A percentile compares a stretch with the other conserved stretches of the same genome.
Evolutionary conservation across 2,888 invertebrate genomes (phyloP).

Genomic region (Fragum sueziense): DNA sequence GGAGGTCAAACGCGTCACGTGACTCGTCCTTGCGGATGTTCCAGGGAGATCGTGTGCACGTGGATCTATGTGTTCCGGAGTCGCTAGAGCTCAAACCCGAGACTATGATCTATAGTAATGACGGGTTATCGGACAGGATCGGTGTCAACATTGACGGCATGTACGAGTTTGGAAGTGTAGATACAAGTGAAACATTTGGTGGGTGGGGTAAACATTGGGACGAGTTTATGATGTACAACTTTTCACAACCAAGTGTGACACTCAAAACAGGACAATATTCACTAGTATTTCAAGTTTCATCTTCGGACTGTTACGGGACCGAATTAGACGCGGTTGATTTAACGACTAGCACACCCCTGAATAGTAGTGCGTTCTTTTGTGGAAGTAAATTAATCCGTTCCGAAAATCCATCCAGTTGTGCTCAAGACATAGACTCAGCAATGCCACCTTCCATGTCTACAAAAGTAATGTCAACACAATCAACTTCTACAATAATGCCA

Average conservation of each 20-base stretch:
- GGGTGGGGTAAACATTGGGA: slow-evolving; percentile 50
- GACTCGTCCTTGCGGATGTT: slow-evolving; percentile 28
- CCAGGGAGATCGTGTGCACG: slow-evolving; percentile 31
- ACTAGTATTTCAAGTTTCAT: slow-evolving; percentile 13
- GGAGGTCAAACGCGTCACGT: slow-evolving; percentile 41
- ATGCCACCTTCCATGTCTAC: not conserved
- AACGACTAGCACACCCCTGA: not conserved
- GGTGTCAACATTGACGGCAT: slow-evolving; percentile 12
- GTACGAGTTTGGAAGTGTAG: not conserved
- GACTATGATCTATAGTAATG: slow-evolving; percentile 42
- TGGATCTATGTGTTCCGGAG: slow-evolving; percentile 38
- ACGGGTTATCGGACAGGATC: slow-evolving; percentile 38
- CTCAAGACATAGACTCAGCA: slow-evolving; percentile 5
- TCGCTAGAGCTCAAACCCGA: not conserved
- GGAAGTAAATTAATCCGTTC: slow-evolving; percentile 17
- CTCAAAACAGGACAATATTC: slow-evolving; percentile 20
- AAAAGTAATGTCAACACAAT: not conserved
- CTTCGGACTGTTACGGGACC: slow-evolving; percentile 43
- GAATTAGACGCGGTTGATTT: slow-evolving; percentile 43
- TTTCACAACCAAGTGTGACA: not conserved
- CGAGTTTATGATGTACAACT: slow-evolving; percentile 12
- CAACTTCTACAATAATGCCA: not conserved
- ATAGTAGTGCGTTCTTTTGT: slow-evolving; percentile 33
- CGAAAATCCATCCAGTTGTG: slow-evolving; percentile 26
- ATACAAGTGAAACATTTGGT: slow-evolving; percentile 13